Percentiles rank a stretch among this genome's conserved stretches.
Conservation (phyloP, 2,888 invertebrate genomes). For the Netelia fuscicornis region DNA sequence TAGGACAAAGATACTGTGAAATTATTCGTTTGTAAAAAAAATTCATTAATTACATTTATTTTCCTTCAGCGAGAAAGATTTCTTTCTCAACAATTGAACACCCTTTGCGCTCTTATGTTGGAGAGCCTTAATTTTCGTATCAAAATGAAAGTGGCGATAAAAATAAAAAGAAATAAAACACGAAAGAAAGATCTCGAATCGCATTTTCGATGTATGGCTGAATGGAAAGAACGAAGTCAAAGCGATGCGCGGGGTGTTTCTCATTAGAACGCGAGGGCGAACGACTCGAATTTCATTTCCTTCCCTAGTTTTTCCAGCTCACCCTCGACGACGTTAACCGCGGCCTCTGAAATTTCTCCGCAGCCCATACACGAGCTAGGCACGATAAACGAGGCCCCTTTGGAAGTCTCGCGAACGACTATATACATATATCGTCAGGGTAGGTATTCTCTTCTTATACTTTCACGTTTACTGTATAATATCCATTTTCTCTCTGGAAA, state of each 20-base stretch:
- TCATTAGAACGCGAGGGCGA: background rate
- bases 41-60: too few species aligned
- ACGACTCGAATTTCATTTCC: constrained; percentile 40
- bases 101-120: too few species aligned
- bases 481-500: constrained; percentile 27
- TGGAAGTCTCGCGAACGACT: background rate
- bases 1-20: too few species aligned
- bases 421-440: background rate
- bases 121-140: too few species aligned
- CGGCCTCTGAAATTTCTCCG: background rate
- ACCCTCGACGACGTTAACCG: background rate
- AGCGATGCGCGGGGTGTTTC: background rate
- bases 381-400: constrained; percentile 42
- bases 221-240: too few species aligned
- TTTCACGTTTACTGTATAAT: constrained; percentile 46
- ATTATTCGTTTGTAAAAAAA: too few species aligned
- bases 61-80: too few species aligned
- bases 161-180: too few species aligned
- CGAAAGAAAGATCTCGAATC: too few species aligned
- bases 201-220: too few species aligned
- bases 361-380: constrained; percentile 14
- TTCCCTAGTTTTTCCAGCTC: constrained; percentile 26
- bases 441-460: constrained; percentile 30
- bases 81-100: too few species aligned
- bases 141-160: too few species aligned